phyloP scores from a whole-genome alignment of 2,797 vertebrate species.

The Poeciliopsis presidionis region DNA sequence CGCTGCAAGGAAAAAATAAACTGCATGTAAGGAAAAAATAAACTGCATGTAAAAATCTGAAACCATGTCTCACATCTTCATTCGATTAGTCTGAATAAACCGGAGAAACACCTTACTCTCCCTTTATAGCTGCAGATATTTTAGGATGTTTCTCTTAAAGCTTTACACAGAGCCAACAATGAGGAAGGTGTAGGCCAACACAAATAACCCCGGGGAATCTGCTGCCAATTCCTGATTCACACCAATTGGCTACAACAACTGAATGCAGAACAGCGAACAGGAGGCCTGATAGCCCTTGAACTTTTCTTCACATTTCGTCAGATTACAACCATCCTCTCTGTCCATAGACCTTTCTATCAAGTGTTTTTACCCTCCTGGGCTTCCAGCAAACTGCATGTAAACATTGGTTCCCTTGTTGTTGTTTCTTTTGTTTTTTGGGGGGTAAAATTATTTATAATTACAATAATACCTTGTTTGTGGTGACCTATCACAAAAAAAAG shows the following conservation, averaged over 20 bases:
- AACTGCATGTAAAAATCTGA: neutral
- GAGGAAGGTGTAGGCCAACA: neutral
- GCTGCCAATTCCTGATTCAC: neutral
- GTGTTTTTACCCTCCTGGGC: neutral
- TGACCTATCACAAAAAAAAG: slow-evolving; percentile 7
- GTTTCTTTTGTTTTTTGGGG: neutral
- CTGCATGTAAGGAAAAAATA: neutral
- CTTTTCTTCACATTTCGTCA: neutral
- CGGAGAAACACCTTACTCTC: neutral
- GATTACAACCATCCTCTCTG: neutral
- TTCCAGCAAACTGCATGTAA: neutral
- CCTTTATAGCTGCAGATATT: neutral
- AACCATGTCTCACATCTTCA: neutral
- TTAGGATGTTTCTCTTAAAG: neutral
- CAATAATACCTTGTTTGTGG: slow-evolving; percentile 24
- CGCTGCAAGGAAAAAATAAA: neutral
- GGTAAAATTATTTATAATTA: neutral
- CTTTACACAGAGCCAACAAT: neutral
- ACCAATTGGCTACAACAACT: neutral
- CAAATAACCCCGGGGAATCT: neutral
- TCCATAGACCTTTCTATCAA: neutral
- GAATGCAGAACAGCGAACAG: neutral
- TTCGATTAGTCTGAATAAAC: neutral
- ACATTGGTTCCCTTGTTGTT: neutral
- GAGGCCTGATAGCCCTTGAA: neutral